Percentiles rank a stretch among this genome's conserved stretches.
Evolutionary conservation across 2,888 invertebrate species (phyloP).

Genomic region (Sepiola atlantica): DNA sequence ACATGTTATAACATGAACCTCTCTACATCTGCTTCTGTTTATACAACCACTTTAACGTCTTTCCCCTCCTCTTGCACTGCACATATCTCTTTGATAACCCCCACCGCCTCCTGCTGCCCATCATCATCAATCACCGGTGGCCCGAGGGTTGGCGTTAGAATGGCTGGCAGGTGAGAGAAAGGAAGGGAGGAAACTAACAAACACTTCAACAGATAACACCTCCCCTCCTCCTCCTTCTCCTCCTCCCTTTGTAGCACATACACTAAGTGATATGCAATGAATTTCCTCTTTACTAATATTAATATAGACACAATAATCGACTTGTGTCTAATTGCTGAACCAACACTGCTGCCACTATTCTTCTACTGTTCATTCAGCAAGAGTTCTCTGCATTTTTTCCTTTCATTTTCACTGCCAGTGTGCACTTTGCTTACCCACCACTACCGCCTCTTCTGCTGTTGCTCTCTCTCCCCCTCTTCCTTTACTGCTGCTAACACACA

Average conservation of each 20-base stretch:
- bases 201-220: background rate
- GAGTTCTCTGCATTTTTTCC: background rate
- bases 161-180: background rate
- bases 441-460: background rate
- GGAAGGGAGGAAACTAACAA: background rate
- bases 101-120: background rate
- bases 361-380: constrained; percentile 14
- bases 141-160: background rate
- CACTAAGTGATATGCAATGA: constrained; percentile 1
- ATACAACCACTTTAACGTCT: constrained; percentile 36
- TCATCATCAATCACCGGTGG: background rate
- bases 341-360: background rate
- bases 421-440: background rate
- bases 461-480: background rate
- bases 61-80: background rate
- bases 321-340: constrained; percentile 33
- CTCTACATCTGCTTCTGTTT: constrained; percentile 38
- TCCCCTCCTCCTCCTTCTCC: background rate
- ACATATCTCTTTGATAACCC: background rate
- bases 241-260: background rate
- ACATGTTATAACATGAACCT: constrained; percentile 21
- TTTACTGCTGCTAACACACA: constrained; percentile 24
- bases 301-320: background rate
- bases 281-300: background rate
- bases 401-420: background rate